phyloP scores from a whole-genome alignment of 30 jellyfish, hydroid and myxozoan species.

The Aurelia coerulea region DNA sequence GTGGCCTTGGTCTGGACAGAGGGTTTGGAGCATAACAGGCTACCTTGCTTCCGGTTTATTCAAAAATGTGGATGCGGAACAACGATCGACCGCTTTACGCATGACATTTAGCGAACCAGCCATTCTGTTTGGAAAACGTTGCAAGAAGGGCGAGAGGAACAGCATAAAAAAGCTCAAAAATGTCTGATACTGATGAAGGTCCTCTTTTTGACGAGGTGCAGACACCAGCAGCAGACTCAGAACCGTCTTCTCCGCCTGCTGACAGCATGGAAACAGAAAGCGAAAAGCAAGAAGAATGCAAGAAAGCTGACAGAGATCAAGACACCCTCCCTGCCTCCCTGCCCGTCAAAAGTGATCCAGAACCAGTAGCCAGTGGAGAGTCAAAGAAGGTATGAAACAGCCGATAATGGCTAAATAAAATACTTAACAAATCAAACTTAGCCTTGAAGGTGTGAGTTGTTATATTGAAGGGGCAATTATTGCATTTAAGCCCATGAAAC shows the following conservation, averaged over 20 bases:
- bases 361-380: not conserved
- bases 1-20: too few species aligned
- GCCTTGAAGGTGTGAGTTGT: not conserved
- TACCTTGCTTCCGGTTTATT: too few species aligned
- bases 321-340: constrained; percentile 58
- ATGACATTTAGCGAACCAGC: too few species aligned
- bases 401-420: not conserved
- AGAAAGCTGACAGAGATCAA: constrained; percentile 17
- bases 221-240: constrained; percentile 15
- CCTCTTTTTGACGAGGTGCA: constrained; percentile 63
- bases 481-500: too few species aligned
- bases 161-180: not conserved
- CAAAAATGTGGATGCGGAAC: too few species aligned
- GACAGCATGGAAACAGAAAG: constrained; percentile 25
- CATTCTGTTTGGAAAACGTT: too few species aligned
- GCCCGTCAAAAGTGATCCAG: constrained; percentile 31
- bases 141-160: too few species aligned
- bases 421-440: not conserved
- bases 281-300: constrained; percentile 15
- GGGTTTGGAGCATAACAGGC: too few species aligned
- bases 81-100: too few species aligned
- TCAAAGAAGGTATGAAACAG: constrained; percentile 25
- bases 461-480: not conserved
- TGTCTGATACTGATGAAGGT: constrained; percentile 64
- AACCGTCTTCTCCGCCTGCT: not conserved